phyloP scores from a whole-genome alignment of 2,113 vertebrate genomes.

The Regulus satrapa region DNA sequence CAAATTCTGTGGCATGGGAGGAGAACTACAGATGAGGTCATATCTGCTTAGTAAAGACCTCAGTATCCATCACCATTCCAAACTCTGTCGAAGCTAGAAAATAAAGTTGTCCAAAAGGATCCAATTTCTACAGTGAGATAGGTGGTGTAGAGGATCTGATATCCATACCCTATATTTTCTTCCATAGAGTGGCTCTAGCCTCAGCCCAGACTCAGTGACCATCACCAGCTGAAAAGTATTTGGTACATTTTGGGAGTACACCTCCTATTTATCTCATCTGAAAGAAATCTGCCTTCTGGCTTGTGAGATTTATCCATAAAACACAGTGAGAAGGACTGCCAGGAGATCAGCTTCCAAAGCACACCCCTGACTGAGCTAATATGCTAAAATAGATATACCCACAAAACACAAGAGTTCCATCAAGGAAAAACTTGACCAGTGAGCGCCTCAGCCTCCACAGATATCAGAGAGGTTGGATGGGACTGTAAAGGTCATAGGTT shows the following conservation, averaged over 20 bases:
- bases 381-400: background rate
- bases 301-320: background rate
- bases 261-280: background rate
- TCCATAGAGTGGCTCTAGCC: background rate
- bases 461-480: background rate
- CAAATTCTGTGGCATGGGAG: background rate
- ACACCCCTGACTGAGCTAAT: background rate
- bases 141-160: background rate
- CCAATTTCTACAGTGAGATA: background rate
- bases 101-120: background rate
- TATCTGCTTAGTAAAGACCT: background rate
- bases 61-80: background rate
- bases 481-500: background rate
- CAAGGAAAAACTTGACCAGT: background rate
- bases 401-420: background rate
- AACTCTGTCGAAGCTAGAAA: background rate
- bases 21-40: background rate
- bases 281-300: background rate
- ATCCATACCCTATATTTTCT: accelerated
- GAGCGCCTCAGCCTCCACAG: background rate
- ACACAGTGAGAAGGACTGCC: background rate
- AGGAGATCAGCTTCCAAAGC: background rate
- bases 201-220: background rate
- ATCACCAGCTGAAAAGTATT: background rate
- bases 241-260: background rate